phyloP scores from a whole-genome alignment of 2,797 vertebrate species.

The Hydrocynus forskahlii region DNA sequence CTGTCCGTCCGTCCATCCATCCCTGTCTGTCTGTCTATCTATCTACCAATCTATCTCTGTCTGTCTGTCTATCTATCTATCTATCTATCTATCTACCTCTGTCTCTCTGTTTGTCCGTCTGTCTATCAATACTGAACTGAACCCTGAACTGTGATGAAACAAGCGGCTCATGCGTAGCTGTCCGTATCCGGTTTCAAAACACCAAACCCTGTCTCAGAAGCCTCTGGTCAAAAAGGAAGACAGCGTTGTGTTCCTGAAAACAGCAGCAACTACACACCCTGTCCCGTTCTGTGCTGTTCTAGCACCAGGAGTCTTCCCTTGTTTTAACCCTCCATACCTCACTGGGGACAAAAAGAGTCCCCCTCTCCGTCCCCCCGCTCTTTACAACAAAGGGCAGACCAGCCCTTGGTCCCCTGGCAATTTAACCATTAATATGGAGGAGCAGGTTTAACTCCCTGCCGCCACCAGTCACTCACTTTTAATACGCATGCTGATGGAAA shows the following conservation, averaged over 20 bases:
- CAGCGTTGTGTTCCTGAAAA: neutral
- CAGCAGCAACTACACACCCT: neutral
- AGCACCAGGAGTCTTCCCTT: neutral
- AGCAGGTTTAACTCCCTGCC: conserved; percentile 68
- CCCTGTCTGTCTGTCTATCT: too few species aligned
- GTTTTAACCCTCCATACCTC: conserved; percentile 43
- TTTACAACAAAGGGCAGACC: conserved; percentile 50
- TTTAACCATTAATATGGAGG: conserved; percentile 72
- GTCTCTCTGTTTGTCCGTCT: too few species aligned
- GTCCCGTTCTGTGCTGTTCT: neutral
- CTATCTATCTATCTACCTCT: too few species aligned
- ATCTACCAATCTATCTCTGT: too few species aligned
- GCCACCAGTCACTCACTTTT: conserved; percentile 72
- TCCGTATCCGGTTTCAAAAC: neutral
- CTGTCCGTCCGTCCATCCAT: too few species aligned
- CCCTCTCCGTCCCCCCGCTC: conserved; percentile 25
- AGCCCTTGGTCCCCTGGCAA: conserved; percentile 63
- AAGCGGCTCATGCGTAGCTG: neutral
- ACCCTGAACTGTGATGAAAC: too few species aligned
- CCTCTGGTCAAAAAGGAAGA: neutral
- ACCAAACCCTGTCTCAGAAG: neutral
- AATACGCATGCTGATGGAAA: conserved; percentile 72
- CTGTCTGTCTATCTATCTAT: too few species aligned
- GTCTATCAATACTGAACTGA: too few species aligned
- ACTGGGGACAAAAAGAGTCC: conserved; percentile 36